phyloP scores from a whole-genome alignment of 2,888 invertebrate genomes.

The Coleophora deauratella region DNA sequence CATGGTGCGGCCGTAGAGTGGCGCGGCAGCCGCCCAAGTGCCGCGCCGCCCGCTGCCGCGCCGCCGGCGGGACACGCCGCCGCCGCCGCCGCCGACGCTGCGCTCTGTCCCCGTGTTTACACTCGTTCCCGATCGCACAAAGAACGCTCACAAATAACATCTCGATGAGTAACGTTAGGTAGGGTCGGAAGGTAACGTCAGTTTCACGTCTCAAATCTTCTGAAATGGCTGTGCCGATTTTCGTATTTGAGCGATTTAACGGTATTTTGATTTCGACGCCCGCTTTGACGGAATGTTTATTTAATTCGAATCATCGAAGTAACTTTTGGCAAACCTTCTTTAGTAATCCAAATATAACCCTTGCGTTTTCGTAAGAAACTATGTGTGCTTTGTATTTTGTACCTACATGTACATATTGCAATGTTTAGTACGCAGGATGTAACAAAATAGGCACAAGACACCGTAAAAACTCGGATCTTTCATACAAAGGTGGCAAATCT shows the following conservation, averaged over 20 bases:
- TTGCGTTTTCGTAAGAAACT: too few relatives aligned
- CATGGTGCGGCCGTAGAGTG: constrained; percentile 67
- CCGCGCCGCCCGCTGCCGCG: constrained; percentile 37
- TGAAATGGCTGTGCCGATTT: constrained; percentile 38
- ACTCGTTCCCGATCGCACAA: constrained; percentile 55
- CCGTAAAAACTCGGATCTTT: too few relatives aligned
- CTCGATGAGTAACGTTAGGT: constrained; percentile 16
- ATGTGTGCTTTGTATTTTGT: too few relatives aligned
- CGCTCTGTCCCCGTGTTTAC: constrained; percentile 58
- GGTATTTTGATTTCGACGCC: constrained; percentile 34
- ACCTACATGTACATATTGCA: too few relatives aligned
- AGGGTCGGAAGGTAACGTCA: constrained; percentile 29
- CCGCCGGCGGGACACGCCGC: constrained; percentile 17
- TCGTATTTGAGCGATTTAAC: constrained; percentile 50
- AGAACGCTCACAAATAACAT: constrained; percentile 58
- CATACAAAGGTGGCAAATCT: too few relatives aligned
- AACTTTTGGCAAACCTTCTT: too few relatives aligned
- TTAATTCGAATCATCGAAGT: constrained; percentile 12
- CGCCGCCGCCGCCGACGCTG: constrained; percentile 26
- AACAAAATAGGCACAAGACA: too few relatives aligned
- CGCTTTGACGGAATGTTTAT: constrained; percentile 40
- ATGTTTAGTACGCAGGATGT: too few relatives aligned
- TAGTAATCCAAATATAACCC: too few relatives aligned
- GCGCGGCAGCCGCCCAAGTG: constrained; percentile 69
- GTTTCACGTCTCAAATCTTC: constrained; percentile 31